Percentiles rank a stretch among this genome's conserved stretches.
Conservation (phyloP, 2,797 vertebrate species). For the Crax fasciolata region DNA sequence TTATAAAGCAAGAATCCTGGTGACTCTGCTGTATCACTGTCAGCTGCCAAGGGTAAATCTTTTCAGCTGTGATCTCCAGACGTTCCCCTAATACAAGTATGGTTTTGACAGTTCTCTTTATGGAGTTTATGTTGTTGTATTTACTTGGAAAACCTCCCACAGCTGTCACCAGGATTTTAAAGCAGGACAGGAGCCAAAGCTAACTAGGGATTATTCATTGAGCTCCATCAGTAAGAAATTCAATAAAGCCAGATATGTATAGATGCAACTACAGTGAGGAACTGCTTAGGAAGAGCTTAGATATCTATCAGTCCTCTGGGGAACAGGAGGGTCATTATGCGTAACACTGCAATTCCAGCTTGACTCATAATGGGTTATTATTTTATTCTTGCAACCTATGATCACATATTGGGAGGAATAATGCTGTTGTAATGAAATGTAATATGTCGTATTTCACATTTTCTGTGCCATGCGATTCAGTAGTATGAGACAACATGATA, state of each 20-base stretch:
- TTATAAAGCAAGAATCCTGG: background rate
- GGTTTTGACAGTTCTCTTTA: background rate
- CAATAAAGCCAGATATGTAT: background rate
- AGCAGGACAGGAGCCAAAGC: background rate
- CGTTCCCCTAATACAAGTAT: background rate
- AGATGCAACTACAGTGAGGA: background rate
- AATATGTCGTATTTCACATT: background rate
- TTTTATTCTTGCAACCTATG: background rate
- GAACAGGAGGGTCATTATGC: background rate
- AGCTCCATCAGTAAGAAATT: background rate
- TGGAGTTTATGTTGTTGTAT: background rate
- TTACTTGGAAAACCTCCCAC: background rate
- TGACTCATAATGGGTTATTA: background rate
- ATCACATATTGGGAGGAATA: background rate
- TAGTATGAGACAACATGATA: background rate
- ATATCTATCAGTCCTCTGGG: background rate
- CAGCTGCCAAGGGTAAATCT: accelerated
- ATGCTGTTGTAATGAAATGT: background rate
- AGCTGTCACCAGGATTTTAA: background rate
- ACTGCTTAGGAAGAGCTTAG: background rate
- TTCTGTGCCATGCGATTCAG: background rate
- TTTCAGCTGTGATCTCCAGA: background rate
- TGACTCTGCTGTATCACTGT: background rate
- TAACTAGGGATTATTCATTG: background rate
- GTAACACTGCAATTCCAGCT: background rate